A percentile compares a stretch with the other conserved stretches of the same genome.
Conservation (phyloP, 2,797 vertebrate species). For the Pantherophis vulpinus region DNA sequence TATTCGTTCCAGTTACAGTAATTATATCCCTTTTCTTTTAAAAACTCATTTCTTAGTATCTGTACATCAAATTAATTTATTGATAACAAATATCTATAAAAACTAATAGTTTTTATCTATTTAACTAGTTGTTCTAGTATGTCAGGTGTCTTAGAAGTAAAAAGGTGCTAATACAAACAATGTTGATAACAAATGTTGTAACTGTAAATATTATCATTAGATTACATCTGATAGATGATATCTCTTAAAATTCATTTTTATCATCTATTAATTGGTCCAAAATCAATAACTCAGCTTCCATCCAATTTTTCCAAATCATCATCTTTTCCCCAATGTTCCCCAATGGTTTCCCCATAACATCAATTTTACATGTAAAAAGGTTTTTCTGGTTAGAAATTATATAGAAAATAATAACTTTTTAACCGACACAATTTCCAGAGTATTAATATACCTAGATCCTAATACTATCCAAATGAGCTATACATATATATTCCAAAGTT, state of each 20-base stretch:
- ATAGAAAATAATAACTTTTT: not conserved
- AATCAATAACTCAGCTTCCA: not conserved
- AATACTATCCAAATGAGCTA: not conserved
- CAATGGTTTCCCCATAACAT: not conserved
- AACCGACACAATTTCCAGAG: not conserved
- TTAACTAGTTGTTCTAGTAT: not conserved
- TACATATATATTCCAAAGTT: not conserved
- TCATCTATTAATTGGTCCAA: not conserved
- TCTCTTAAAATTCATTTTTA: not conserved
- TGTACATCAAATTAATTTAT: not conserved
- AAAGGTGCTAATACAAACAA: not conserved
- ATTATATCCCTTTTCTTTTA: slow-evolving; percentile 60
- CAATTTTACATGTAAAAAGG: not conserved
- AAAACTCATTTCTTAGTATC: slow-evolving; percentile 9
- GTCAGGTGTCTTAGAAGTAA: not conserved
- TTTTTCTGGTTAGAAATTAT: not conserved
- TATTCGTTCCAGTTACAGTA: slow-evolving; percentile 65
- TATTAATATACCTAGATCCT: not conserved
- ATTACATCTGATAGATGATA: not conserved
- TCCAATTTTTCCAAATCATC: not conserved
- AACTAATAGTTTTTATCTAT: not conserved
- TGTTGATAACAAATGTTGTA: not conserved
- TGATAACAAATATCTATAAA: not conserved
- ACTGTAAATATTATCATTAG: not conserved
- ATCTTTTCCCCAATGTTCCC: not conserved